Conservation (phyloP, 2,113 vertebrate genomes). For the Syrmaticus mikado region DNA sequence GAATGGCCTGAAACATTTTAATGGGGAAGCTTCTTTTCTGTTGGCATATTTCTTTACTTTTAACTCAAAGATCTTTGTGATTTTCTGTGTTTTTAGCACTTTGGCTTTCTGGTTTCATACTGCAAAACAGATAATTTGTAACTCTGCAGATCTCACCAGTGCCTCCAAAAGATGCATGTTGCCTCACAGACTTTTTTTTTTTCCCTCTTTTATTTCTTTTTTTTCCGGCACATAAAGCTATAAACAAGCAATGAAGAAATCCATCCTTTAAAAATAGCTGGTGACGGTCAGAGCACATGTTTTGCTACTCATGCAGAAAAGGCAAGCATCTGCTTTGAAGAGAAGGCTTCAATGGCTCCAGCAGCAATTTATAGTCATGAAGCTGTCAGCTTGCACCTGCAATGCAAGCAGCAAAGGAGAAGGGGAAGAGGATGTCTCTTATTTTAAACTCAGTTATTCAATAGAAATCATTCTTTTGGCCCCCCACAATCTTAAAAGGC, state of each 20-base stretch:
- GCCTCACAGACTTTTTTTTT: conserved; percentile 22
- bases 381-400: conserved; percentile 51
- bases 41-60: conserved; percentile 11
- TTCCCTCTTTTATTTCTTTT: conserved; percentile 5
- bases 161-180: conserved; percentile 18
- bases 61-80: background rate
- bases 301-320: conserved; percentile 55
- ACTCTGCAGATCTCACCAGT: conserved; percentile 26
- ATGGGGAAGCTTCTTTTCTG: background rate
- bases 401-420: conserved; percentile 4
- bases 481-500: background rate
- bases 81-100: background rate
- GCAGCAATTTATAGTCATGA: conserved; percentile 49
- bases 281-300: conserved; percentile 30
- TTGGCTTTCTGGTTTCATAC: background rate
- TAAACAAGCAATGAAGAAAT: conserved; percentile 54
- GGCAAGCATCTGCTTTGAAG: conserved; percentile 62
- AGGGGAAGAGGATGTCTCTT: background rate
- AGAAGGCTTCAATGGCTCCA: conserved; percentile 47
- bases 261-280: conserved; percentile 62
- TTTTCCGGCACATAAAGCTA: conserved; percentile 14
- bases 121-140: background rate
- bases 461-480: background rate
- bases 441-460: background rate
- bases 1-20: conserved; percentile 1